Evolutionary conservation across 2,888 invertebrate species (phyloP).

Genomic region (Pycnomerus fuliginosus): DNA sequence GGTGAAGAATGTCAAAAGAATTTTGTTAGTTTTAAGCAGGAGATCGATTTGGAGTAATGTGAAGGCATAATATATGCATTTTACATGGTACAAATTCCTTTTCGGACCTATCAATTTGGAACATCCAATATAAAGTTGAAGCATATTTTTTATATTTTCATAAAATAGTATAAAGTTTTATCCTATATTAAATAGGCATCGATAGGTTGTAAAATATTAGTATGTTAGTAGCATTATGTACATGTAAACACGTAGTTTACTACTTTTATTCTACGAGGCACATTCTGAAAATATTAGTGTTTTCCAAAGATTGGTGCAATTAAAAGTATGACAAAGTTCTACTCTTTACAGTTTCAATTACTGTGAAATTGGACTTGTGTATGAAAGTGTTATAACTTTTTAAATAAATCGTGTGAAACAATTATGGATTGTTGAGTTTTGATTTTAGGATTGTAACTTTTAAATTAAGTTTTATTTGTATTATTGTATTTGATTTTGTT

Average conservation of each 20-base stretch:
- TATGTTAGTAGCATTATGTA: neutral
- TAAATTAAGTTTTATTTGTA: too few species aligned
- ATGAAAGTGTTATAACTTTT: slow-evolving; percentile 1
- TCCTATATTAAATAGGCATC: slow-evolving; percentile 10
- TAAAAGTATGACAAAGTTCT: neutral
- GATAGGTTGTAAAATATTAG: slow-evolving; percentile 15
- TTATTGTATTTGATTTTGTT: too few species aligned
- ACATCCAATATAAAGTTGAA: slow-evolving; percentile 13
- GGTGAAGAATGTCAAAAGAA: slow-evolving; percentile 68
- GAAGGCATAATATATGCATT: slow-evolving; percentile 12
- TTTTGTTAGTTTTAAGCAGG: slow-evolving; percentile 36
- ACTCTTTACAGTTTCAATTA: neutral
- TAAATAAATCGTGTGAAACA: too few species aligned
- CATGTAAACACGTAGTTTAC: too few species aligned
- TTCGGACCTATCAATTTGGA: slow-evolving; percentile 22
- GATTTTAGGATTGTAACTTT: too few species aligned
- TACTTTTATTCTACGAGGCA: slow-evolving; percentile 11
- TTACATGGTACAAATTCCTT: slow-evolving; percentile 33
- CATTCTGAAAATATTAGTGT: slow-evolving; percentile 19
- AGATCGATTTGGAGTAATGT: slow-evolving; percentile 12
- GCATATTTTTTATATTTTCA: slow-evolving; percentile 39
- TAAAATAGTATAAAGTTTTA: slow-evolving; percentile 20
- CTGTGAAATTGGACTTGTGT: slow-evolving; percentile 4
- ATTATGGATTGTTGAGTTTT: too few species aligned
- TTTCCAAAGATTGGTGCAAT: slow-evolving; percentile 40